Conservation (phyloP, 2,113 vertebrate species). For the Ceyx cyanopectus region DNA sequence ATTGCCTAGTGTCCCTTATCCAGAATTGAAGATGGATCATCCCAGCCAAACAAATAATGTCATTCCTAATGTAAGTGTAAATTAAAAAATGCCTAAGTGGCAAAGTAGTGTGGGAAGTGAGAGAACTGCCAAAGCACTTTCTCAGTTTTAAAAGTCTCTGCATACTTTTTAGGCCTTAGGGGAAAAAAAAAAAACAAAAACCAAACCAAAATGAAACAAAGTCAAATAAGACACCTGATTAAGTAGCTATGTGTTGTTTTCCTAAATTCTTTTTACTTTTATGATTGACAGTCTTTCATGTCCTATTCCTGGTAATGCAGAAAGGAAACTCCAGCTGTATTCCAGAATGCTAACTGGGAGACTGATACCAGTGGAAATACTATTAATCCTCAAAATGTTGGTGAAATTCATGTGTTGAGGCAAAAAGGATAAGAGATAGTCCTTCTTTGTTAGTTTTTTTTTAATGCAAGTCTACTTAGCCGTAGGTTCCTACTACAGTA, state of each 20-base stretch:
- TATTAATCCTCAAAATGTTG: background rate
- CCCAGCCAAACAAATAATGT: slow-evolving; percentile 73
- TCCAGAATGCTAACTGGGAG: background rate
- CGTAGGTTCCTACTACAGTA: background rate
- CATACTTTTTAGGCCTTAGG: background rate
- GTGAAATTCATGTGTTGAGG: background rate
- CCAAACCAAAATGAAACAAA: background rate
- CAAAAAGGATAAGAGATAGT: background rate
- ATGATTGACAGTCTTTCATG: background rate
- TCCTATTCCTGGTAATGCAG: background rate
- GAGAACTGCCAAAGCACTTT: background rate
- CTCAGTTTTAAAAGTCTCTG: background rate
- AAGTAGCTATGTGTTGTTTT: background rate
- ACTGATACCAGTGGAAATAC: background rate
- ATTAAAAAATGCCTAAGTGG: background rate
- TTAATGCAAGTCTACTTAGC: background rate
- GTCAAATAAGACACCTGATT: background rate
- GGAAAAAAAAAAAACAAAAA: background rate
- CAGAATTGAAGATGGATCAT: slow-evolving; percentile 77
- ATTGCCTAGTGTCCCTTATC: slow-evolving; percentile 60
- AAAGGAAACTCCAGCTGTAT: background rate
- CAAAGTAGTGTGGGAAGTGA: background rate
- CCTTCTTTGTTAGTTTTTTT: background rate
- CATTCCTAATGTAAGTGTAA: slow-evolving; percentile 76
- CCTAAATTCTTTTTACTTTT: background rate